Conservation (phyloP, 2,113 vertebrate genomes). For the Benitochromis conjunctus region DNA sequence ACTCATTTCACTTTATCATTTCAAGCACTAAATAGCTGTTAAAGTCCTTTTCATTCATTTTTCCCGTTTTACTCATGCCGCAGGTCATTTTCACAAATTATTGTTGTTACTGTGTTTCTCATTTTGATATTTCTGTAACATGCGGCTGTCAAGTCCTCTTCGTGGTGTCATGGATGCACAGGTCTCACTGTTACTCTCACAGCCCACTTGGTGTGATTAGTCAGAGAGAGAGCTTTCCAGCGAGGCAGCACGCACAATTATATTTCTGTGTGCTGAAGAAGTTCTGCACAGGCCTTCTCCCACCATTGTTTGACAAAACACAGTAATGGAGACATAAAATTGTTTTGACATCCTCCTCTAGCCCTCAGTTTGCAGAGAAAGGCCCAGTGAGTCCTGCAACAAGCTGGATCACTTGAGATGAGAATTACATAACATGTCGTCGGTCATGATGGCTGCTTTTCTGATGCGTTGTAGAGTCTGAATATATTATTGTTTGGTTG, state of each 20-base stretch:
- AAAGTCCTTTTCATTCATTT: background rate
- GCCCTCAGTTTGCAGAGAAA: background rate
- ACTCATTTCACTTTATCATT: background rate
- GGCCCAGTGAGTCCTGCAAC: background rate
- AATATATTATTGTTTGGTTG: slow-evolving; percentile 1
- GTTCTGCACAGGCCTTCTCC: background rate
- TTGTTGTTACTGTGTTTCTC: background rate
- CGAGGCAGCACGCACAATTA: background rate
- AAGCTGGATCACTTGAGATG: background rate
- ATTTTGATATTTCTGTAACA: background rate
- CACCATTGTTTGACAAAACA: background rate
- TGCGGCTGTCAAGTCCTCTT: background rate
- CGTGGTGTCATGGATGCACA: background rate
- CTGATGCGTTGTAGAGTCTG: background rate
- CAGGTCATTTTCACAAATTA: background rate
- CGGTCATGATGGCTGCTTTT: background rate
- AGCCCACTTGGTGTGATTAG: background rate
- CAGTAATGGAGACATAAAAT: slow-evolving; percentile 40
- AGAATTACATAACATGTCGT: slow-evolving; percentile 30
- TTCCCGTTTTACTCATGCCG: background rate
- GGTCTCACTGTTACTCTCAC: background rate
- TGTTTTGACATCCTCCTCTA: slow-evolving; percentile 35
- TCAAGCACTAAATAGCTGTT: background rate
- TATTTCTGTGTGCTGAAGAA: background rate
- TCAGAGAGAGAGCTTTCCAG: background rate